Evolutionary conservation across 2,888 invertebrate genomes (phyloP).

Genomic region (Sinopyrophorus schimmeli): DNA sequence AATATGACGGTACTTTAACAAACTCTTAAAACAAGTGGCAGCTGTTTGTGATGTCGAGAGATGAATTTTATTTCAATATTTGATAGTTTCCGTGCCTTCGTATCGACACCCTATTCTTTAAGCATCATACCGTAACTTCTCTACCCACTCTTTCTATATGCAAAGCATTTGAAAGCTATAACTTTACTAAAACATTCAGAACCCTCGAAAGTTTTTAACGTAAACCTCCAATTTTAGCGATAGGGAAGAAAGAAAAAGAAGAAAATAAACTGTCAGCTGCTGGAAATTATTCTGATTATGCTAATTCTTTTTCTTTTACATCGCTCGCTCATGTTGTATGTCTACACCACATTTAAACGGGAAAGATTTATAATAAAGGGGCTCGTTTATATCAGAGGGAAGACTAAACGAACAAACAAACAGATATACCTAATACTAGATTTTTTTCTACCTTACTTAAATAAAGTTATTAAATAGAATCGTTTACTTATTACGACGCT

Average conservation of each 20-base stretch:
- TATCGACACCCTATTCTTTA: conserved; percentile 42
- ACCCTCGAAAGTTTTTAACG: conserved; percentile 54
- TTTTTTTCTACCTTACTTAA: no score
- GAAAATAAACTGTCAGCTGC: conserved; percentile 64
- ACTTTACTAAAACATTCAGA: conserved; percentile 56
- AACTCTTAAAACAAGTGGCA: conserved; percentile 58
- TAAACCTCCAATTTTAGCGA: conserved; percentile 44
- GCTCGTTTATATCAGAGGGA: conserved; percentile 30
- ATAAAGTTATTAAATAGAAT: no score
- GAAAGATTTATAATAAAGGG: conserved; percentile 45
- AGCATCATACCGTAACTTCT: conserved; percentile 38
- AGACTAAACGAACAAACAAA: conserved; percentile 29
- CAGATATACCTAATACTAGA: conserved; percentile 28
- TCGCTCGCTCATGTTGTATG: conserved; percentile 48
- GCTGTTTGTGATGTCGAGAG: conserved; percentile 57
- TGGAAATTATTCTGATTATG: conserved; percentile 67
- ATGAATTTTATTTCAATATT: conserved; percentile 60
- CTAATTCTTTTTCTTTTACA: conserved; percentile 61
- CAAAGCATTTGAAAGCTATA: conserved; percentile 56
- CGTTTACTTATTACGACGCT: no score
- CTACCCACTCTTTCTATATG: conserved; percentile 52
- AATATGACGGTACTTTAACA: conserved; percentile 57
- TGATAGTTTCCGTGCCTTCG: conserved; percentile 56
- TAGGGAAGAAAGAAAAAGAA: conserved; percentile 57
- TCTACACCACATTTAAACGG: conserved; percentile 49